Conservation (phyloP, 2,113 vertebrate genomes). For the Scomber scombrus region DNA sequence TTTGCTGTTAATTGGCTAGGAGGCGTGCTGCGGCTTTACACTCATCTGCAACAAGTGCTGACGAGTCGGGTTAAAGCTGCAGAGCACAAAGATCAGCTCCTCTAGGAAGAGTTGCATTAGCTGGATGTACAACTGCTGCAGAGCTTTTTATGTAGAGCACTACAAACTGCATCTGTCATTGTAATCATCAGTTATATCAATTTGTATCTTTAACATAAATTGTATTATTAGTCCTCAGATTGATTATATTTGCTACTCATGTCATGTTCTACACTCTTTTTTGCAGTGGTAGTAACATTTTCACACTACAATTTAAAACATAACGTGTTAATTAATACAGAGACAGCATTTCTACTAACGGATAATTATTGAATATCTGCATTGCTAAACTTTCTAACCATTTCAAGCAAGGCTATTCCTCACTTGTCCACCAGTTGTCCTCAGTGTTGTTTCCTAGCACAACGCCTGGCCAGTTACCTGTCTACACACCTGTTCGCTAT, state of each 20-base stretch:
- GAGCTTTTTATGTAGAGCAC: background rate
- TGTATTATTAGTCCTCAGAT: background rate
- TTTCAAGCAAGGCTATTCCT: background rate
- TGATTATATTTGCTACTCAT: background rate
- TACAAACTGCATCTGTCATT: background rate
- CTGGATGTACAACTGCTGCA: background rate
- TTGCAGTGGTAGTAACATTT: too few relatives aligned
- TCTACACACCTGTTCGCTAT: background rate
- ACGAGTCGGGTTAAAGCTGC: constrained; percentile 18
- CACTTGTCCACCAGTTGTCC: constrained; percentile 1
- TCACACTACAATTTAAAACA: too few relatives aligned
- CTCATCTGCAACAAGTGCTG: constrained; percentile 71
- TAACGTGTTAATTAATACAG: background rate
- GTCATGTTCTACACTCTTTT: background rate
- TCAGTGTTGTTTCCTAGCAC: background rate
- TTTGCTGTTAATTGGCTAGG: constrained; percentile 92
- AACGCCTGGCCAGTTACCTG: background rate
- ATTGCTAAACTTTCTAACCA: background rate
- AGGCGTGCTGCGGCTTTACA: constrained; percentile 82
- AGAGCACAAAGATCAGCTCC: constrained; percentile 19
- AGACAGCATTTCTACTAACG: background rate
- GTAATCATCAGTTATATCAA: background rate
- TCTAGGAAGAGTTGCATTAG: background rate
- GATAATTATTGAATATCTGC: too few relatives aligned
- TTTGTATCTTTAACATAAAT: background rate